These are phyloP conservation scores for Troides aeacus DNA, from an alignment of 2,888 invertebrate genomes.

Conservation along the genomic window DNA sequence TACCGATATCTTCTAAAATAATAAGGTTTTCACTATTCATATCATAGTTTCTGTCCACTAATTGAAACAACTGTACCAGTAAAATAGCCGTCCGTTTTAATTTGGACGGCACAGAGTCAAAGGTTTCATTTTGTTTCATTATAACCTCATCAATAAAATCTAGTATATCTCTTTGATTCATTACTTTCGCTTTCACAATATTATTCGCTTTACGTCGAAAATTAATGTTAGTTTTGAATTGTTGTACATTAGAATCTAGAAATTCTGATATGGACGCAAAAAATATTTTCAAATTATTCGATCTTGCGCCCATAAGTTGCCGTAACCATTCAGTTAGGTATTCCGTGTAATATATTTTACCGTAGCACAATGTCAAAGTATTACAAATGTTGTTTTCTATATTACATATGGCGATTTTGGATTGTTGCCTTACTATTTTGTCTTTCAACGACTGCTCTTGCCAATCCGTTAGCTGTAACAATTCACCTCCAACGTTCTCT, in stretches of 20 bases:
- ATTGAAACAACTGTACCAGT: constrained; percentile 40
- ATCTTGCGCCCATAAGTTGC: constrained; percentile 38
- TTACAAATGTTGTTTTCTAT: constrained; percentile 46
- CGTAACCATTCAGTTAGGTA: constrained; percentile 49
- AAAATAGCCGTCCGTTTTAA: constrained; percentile 39
- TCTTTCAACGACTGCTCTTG: constrained; percentile 42
- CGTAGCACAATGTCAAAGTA: constrained; percentile 45
- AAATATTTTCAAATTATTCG: constrained; percentile 39
- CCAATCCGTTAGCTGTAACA: constrained; percentile 39
- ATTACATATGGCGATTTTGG: constrained; percentile 43
- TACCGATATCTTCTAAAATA: constrained; percentile 23
- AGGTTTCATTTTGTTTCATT: constrained; percentile 38
- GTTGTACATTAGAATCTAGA: constrained; percentile 40
- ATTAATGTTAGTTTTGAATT: constrained; percentile 42
- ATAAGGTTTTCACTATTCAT: constrained; percentile 35
- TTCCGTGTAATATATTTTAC: constrained; percentile 45
- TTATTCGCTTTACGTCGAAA: constrained; percentile 42
- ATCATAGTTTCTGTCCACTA: constrained; percentile 46
- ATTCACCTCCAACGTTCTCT: constrained; percentile 38
- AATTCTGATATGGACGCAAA: constrained; percentile 39
- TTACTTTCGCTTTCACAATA: constrained; percentile 36
- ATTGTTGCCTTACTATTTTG: constrained; percentile 49
- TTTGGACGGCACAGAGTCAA: constrained; percentile 38
- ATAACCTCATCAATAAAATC: constrained; percentile 54
- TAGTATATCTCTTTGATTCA: constrained; percentile 46